Percentiles rank a stretch among this genome's conserved stretches.
These are phyloP conservation scores for Argopecten irradians DNA, from an alignment of 1,140 invertebrate genomes.

Conservation along the genomic window DNA sequence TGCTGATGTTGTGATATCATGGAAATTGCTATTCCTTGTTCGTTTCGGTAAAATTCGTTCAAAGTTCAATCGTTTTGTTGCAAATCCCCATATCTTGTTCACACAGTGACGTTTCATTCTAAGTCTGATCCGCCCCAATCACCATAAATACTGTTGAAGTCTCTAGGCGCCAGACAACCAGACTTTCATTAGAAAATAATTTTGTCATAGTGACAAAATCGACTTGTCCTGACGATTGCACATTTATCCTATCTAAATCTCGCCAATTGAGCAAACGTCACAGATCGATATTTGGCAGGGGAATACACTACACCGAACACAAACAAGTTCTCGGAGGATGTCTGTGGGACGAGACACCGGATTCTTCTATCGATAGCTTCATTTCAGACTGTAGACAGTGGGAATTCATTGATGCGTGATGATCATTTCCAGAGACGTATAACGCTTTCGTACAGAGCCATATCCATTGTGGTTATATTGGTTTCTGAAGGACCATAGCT, in stretches of 20 bases:
- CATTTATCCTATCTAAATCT: neutral
- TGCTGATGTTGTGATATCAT: no score
- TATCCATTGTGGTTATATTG: neutral
- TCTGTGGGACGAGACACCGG: neutral
- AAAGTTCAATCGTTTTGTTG: no score
- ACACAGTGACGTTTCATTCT: neutral
- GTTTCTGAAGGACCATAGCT: constrained; percentile 9
- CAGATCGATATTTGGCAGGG: constrained; percentile 3
- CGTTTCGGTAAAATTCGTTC: no score
- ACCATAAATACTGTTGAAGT: neutral
- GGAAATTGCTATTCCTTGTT: no score
- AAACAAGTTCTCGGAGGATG: neutral
- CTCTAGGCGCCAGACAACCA: neutral
- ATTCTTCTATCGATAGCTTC: neutral
- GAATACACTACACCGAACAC: neutral
- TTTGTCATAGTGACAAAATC: neutral
- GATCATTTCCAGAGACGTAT: neutral
- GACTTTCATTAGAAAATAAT: neutral
- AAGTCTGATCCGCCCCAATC: neutral
- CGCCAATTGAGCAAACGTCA: neutral
- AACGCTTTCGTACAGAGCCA: neutral
- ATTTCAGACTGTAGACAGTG: neutral
- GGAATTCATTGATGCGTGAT: neutral
- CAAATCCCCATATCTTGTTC: no score
- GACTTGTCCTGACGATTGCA: neutral